phyloP scores from a whole-genome alignment of 2,888 invertebrate genomes.

The Drosophila lutescens region DNA sequence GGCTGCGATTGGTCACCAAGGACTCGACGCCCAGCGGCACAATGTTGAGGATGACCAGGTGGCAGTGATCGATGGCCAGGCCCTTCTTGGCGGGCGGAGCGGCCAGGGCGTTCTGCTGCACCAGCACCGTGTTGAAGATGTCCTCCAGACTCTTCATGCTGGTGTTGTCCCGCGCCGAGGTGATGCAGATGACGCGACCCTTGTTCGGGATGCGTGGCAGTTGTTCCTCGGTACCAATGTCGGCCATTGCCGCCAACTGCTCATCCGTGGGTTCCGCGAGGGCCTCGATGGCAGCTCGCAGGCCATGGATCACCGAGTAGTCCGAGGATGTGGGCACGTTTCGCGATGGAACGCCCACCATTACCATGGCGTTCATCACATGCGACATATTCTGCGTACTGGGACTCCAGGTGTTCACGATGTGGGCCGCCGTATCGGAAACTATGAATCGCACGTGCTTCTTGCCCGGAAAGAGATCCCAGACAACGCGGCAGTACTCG shows the following conservation, averaged over 20 bases:
- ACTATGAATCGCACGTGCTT: conserved; percentile 95
- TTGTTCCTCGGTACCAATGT: conserved; percentile 75
- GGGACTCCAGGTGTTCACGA: conserved; percentile 93
- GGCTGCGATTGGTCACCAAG: conserved; percentile 89
- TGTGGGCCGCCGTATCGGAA: conserved; percentile 93
- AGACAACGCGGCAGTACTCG: conserved; percentile 98
- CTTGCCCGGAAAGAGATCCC: conserved; percentile 97
- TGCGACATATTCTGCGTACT: conserved; percentile 94
- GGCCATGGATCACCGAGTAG: conserved; percentile 91
- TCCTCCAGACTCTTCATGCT: conserved; percentile 94
- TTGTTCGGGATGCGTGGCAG: conserved; percentile 72
- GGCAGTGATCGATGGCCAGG: conserved; percentile 93
- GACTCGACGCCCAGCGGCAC: conserved; percentile 92
- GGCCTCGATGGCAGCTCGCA: conserved; percentile 93
- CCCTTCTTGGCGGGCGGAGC: conserved; percentile 86
- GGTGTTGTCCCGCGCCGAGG: conserved; percentile 93
- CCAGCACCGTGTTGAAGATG: conserved; percentile 92
- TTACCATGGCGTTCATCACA: conserved; percentile 93
- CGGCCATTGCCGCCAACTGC: conserved; percentile 86
- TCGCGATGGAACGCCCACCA: conserved; percentile 91
- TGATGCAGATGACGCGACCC: conserved; percentile 95
- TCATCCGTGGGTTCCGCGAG: conserved; percentile 92
- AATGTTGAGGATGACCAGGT: conserved; percentile 95
- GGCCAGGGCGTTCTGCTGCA: conserved; percentile 91
- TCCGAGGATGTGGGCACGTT: conserved; percentile 86